A percentile compares a stretch with the other conserved stretches of the same genome.
These are phyloP conservation scores for Sylvilagus bachmani DNA, from an alignment of 2,113 vertebrate genomes.

Conservation along the genomic window DNA sequence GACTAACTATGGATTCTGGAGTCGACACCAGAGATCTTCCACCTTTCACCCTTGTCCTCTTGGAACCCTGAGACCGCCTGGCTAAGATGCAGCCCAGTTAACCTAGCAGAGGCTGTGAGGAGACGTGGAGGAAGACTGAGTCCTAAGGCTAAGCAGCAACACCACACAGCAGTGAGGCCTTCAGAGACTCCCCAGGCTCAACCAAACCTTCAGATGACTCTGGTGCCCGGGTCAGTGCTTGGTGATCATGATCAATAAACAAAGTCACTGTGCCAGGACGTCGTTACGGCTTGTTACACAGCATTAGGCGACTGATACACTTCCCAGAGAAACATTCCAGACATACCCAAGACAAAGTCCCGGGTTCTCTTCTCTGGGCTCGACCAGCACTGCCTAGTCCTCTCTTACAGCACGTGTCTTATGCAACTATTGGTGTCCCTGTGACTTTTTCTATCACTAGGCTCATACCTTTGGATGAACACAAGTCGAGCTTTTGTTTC, in stretches of 20 bases:
- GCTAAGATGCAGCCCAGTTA: background rate
- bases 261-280: background rate
- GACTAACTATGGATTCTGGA: background rate
- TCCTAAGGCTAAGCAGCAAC: background rate
- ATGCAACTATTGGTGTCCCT: background rate
- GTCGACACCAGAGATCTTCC: background rate
- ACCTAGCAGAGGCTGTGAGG: background rate
- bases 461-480: background rate
- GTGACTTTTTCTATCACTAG: background rate
- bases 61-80: background rate
- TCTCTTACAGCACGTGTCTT: background rate
- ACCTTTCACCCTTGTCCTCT: background rate
- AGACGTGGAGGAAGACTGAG: background rate
- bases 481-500: background rate
- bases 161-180: background rate
- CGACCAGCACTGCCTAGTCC: background rate
- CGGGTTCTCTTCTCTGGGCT: background rate
- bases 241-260: background rate
- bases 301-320: background rate
- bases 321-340: background rate
- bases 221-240: too few relatives aligned
- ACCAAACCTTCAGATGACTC: background rate
- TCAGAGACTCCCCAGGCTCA: background rate
- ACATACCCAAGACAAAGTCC: background rate
- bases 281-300: background rate